Evolutionary conservation across 2,888 invertebrate species (phyloP).

Genomic region (Disparrhopalites patrizii): DNA sequence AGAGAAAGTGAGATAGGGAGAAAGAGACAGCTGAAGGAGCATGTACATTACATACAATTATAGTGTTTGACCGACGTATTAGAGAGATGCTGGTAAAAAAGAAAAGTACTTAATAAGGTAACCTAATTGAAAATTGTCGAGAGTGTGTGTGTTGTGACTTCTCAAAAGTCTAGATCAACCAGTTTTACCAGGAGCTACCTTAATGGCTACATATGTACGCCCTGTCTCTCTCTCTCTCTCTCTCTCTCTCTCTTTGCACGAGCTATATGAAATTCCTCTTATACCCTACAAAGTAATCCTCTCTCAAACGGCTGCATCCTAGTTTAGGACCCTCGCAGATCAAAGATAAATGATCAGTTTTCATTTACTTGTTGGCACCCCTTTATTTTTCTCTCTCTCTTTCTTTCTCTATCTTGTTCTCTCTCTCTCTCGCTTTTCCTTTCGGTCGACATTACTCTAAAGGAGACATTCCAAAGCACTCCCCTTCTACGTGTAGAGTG

Average conservation of each 20-base stretch:
- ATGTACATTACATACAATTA: too few species aligned
- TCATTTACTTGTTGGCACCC: slow-evolving; percentile 14
- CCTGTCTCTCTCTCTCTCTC: too few species aligned
- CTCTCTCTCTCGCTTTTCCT: background rate
- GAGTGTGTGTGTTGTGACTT: slow-evolving; percentile 11
- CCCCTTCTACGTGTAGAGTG: background rate
- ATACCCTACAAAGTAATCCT: background rate
- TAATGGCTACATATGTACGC: too few species aligned
- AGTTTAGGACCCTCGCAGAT: slow-evolving; percentile 2
- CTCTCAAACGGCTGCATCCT: background rate
- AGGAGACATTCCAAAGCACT: background rate
- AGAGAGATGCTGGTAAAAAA: slow-evolving; percentile 16
- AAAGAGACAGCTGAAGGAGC: too few species aligned
- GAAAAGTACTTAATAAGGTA: slow-evolving; percentile 25
- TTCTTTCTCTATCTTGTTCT: background rate
- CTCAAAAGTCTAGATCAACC: slow-evolving; percentile 29
- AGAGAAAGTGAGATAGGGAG: too few species aligned
- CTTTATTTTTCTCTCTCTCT: background rate
- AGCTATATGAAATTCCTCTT: background rate
- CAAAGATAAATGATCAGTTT: slow-evolving; percentile 15
- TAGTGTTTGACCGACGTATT: too few species aligned
- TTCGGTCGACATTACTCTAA: background rate
- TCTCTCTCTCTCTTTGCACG: too few species aligned
- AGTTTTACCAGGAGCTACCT: slow-evolving; percentile 21
- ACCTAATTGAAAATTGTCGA: slow-evolving; percentile 26